These are phyloP conservation scores for Epinephelus awoara DNA, from an alignment of 2,797 vertebrate genomes.

Conservation along the genomic window DNA sequence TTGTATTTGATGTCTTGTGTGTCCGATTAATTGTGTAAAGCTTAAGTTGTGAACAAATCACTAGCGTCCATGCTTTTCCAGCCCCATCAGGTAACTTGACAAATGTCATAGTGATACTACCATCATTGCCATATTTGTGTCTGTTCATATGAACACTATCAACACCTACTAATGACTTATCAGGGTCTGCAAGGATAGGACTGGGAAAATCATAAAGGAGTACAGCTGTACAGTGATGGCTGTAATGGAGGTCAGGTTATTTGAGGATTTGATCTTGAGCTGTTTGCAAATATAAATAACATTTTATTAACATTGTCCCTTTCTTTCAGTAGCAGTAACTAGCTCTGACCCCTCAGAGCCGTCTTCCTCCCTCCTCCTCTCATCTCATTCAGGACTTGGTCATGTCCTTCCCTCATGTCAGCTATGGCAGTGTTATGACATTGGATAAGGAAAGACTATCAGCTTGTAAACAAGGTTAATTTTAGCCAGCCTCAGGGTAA, in stretches of 20 bases:
- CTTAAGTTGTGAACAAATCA: no score
- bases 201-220: no score
- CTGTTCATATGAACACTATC: no score
- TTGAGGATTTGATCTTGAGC: background rate
- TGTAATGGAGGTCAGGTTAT: background rate
- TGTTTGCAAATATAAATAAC: background rate
- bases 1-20: no score
- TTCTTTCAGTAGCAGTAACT: background rate
- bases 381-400: constrained; percentile 38
- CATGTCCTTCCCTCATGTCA: constrained; percentile 52
- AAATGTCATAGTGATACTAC: no score
- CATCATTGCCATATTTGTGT: no score
- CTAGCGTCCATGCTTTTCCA: no score
- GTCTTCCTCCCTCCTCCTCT: background rate
- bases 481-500: constrained; percentile 70
- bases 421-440: constrained; percentile 73
- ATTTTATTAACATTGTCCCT: background rate
- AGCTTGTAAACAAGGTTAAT: constrained; percentile 78
- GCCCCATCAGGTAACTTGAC: no score
- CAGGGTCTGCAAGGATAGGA: no score
- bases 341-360: background rate
- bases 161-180: no score
- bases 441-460: constrained; percentile 72
- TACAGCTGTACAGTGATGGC: background rate
- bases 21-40: no score